Evolutionary conservation across 2,113 vertebrate genomes (phyloP).

Genomic region (Spermophilus dauricus): DNA sequence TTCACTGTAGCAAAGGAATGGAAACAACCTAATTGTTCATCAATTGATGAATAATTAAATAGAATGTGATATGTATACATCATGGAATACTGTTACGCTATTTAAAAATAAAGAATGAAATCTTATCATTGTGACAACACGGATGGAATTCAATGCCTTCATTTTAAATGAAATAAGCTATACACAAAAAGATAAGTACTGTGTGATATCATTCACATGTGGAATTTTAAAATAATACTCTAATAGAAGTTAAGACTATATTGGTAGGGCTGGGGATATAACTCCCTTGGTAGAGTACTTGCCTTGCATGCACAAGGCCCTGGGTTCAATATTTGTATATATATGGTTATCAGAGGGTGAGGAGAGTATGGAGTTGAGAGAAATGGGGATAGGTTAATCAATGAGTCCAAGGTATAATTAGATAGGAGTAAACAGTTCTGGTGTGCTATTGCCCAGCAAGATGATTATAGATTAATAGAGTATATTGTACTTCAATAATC

Average conservation of each 20-base stretch:
- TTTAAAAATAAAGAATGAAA: not conserved
- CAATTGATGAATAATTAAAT: not conserved
- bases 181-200: not conserved
- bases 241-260: not conserved
- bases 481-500: not conserved
- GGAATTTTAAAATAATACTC: not conserved
- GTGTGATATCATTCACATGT: not conserved
- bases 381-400: not conserved
- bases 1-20: not conserved
- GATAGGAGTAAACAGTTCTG: not conserved
- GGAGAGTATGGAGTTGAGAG: accelerated
- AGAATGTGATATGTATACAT: not conserved
- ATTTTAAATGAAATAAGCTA: not conserved
- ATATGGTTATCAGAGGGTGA: not conserved
- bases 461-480: not conserved
- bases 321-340: too few species aligned
- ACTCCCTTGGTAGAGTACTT: too few species aligned
- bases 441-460: not conserved
- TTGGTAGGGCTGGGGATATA: not conserved
- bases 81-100: not conserved
- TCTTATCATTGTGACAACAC: not conserved
- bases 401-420: not conserved
- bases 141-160: too few species aligned
- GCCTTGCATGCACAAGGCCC: too few species aligned
- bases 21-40: not conserved